Evolutionary conservation across 2,888 invertebrate genomes (phyloP), one percentile per base, ranked within the genome.

Genomic region (Crioceris asparagi): DNA sequence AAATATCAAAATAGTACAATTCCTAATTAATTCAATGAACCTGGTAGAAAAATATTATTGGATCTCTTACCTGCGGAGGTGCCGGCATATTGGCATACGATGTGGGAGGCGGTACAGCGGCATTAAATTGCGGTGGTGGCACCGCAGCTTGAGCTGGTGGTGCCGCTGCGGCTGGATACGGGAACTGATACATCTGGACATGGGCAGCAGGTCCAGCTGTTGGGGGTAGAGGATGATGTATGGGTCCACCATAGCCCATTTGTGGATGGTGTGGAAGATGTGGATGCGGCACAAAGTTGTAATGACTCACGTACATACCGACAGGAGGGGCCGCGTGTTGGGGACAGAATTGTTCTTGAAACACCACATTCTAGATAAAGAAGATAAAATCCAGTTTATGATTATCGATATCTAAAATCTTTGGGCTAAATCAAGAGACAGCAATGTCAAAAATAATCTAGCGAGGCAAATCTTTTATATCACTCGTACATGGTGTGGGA

Each of bases 261-360:
- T 67, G 65, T 46, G 70, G 70, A 38, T 63, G 62, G 47, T 74
- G 74, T 47, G 70, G 70, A 4, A 15, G 14, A 6, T 12, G 14
- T 10, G 27, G 14, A 4, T 75, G 74, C 50, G 81, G 83, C 7
- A 79, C 70, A 57, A 83, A 84, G 49, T 76, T 75, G 60, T 83
- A 83, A 15, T 83, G 79, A 34, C 66, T 64, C 12, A 72, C 68
- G 47, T 77, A 79, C 23, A 77, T 64, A 40, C 75, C 73, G 30
- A 77, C 60, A 2, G 77, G 76, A 11, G 51, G 49, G 16, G 75
- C 74, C 4, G 48, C 49, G 34, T 53, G 53, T 52, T 53, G 41
- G 29, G n/a, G n/a, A n/a, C n/a, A n/a, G n/a, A n/a, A n/a, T n/a
- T n/a, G n/a, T n/a, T n/a, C n/a, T n/a, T n/a, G n/a, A n/a, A n/a